These are phyloP conservation scores for Euborellia annulipes DNA, from an alignment of 1,140 invertebrate species.

Conservation along the genomic window DNA sequence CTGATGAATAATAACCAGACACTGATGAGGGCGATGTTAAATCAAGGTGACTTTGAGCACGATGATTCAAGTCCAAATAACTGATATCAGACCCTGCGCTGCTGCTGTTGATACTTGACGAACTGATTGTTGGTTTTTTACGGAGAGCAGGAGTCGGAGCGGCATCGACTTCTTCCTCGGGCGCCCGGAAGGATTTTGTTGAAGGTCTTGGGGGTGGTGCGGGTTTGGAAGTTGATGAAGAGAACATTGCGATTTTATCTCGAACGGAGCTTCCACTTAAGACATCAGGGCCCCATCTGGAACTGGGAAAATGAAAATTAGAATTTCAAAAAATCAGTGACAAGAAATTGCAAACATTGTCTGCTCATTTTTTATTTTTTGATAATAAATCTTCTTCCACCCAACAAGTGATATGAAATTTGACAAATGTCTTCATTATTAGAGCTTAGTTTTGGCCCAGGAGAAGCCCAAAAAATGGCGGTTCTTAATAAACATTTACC, in stretches of 20 bases:
- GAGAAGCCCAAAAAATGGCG: no score
- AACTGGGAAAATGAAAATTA: no score
- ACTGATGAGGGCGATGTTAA: conserved; percentile 14
- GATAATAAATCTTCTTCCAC: no score
- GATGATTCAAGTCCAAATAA: background rate
- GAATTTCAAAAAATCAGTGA: no score
- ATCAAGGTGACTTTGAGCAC: conserved; percentile 12
- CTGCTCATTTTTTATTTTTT: no score
- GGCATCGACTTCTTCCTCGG: background rate
- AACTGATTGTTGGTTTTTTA: conserved; percentile 8
- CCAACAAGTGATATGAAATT: no score
- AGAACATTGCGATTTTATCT: conserved; percentile 81
- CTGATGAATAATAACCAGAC: no score
- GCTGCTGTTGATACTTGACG: conserved; percentile 1
- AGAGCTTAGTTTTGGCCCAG: no score
- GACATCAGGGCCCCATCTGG: conserved; percentile 43
- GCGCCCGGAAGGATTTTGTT: background rate
- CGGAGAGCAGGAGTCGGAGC: conserved; percentile 20
- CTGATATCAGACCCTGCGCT: background rate
- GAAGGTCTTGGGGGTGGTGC: conserved; percentile 24
- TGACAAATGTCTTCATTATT: no score
- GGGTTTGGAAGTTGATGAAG: conserved; percentile 29
- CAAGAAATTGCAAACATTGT: no score
- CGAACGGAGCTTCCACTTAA: conserved; percentile 62
- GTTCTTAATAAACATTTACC: no score